Percentiles rank a stretch among this genome's conserved stretches.
These are phyloP conservation scores for Dimorphilus gyrociliatus DNA, from an alignment of 2,888 invertebrate genomes.

Conservation along the genomic window DNA sequence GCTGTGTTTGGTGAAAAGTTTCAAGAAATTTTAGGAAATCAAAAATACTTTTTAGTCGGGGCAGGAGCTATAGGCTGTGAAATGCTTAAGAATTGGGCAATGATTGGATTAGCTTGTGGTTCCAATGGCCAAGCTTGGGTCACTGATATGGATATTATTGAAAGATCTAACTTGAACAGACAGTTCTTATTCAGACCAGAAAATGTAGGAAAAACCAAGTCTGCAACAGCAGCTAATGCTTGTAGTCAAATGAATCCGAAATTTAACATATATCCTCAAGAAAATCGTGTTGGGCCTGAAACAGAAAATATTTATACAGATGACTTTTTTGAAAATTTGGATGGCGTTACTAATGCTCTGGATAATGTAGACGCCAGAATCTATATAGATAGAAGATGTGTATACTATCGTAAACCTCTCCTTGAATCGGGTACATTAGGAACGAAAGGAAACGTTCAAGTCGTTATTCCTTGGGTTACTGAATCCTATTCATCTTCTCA, in stretches of 20 bases:
- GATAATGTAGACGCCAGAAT: conserved; percentile 91
- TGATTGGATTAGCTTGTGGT: conserved; percentile 75
- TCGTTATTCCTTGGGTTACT: conserved; percentile 85
- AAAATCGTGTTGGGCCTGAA: conserved; percentile 70
- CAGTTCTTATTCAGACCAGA: conserved; percentile 91
- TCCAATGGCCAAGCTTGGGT: conserved; percentile 52
- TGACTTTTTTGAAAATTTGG: conserved; percentile 72
- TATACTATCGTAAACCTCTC: conserved; percentile 86
- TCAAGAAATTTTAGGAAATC: conserved; percentile 58
- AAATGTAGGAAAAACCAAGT: conserved; percentile 70
- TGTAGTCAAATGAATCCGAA: conserved; percentile 43
- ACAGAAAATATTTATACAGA: conserved; percentile 88
- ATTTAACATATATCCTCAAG: conserved; percentile 33
- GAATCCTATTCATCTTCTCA: conserved; percentile 91
- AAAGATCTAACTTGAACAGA: conserved; percentile 91
- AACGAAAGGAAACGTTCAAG: conserved; percentile 83
- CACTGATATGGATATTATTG: conserved; percentile 98
- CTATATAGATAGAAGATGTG: conserved; percentile 94
- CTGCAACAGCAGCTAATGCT: conserved; percentile 71
- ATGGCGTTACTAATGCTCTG: conserved; percentile 90
- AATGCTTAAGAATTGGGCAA: conserved; percentile 89
- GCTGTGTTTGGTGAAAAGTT: conserved; percentile 81
- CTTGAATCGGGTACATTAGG: conserved; percentile 95
- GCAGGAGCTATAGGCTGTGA: conserved; percentile 64
- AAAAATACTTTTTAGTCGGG: conserved; percentile 39